phyloP scores from a whole-genome alignment of 2,113 vertebrate genomes.

The Rousettus leschenaultii region DNA sequence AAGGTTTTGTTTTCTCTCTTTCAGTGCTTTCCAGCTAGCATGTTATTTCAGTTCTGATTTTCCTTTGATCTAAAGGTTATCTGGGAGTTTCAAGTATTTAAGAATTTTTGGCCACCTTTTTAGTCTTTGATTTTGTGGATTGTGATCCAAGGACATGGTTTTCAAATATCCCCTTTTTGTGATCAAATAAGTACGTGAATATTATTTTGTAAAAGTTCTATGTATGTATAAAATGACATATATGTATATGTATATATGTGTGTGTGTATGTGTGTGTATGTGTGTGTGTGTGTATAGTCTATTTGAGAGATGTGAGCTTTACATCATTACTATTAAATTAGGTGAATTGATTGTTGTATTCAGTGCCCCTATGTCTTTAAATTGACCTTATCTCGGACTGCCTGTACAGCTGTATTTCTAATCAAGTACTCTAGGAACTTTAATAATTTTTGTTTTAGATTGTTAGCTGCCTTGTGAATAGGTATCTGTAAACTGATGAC shows the following conservation, averaged over 20 bases:
- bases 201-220: not conserved
- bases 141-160: not conserved
- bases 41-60: conserved; percentile 44
- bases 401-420: not conserved
- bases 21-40: not conserved
- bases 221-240: not conserved
- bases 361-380: not conserved
- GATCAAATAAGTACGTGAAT: not conserved
- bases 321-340: not conserved
- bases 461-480: not conserved
- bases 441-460: not conserved
- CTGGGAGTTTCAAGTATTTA: not conserved
- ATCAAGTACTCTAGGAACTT: not conserved
- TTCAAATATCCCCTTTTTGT: not conserved
- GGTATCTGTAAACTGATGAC: not conserved
- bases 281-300: not conserved
- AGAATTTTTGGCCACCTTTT: not conserved
- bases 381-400: not conserved
- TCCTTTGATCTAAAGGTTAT: conserved; percentile 37
- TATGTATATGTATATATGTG: too few species aligned
- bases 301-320: not conserved
- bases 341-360: not conserved
- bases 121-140: not conserved
- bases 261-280: too few species aligned
- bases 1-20: not conserved